These are phyloP conservation scores for Pocillopora verrucosa DNA, from an alignment of 64 coral and sea anemone genomes.

Conservation along the genomic window DNA sequence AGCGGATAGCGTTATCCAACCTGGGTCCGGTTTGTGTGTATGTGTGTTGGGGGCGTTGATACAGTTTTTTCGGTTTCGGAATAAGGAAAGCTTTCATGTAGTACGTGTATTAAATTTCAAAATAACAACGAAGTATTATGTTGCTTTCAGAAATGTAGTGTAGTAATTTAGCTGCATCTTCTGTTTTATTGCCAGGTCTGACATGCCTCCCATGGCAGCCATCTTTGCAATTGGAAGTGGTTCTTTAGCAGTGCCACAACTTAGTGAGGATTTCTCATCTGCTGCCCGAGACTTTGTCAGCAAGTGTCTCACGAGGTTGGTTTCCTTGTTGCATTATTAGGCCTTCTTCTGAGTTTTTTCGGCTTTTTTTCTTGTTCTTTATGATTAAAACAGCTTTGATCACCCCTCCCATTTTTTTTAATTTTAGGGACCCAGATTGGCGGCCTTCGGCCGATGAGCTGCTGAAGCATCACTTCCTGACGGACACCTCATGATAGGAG, in stretches of 20 bases:
- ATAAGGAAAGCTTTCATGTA: too few relatives aligned
- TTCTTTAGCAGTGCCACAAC: conserved; percentile 57
- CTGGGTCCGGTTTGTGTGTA: too few relatives aligned
- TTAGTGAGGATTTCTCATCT: conserved; percentile 64
- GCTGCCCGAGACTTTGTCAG: conserved; percentile 65
- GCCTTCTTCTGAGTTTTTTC: not conserved
- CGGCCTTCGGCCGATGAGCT: conserved; percentile 69
- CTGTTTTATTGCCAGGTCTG: conserved; percentile 49
- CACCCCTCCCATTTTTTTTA: not conserved
- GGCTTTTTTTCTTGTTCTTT: not conserved
- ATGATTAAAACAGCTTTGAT: not conserved
- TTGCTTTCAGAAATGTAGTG: too few relatives aligned
- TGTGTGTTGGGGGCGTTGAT: too few relatives aligned
- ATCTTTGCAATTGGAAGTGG: conserved; percentile 94
- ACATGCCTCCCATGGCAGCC: conserved; percentile 79
- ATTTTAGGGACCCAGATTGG: conserved; percentile 60
- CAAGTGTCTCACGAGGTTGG: conserved; percentile 77
- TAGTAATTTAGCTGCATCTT: not conserved
- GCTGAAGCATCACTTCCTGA: conserved; percentile 71
- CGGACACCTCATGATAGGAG: not conserved
- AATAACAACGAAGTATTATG: too few relatives aligned
- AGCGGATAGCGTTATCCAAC: too few relatives aligned
- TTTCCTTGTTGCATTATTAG: too few relatives aligned
- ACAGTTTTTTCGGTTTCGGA: too few relatives aligned
- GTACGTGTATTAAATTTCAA: too few relatives aligned